Conservation (phyloP, 2,888 invertebrate species). For the Eupithecia exiguata region DNA sequence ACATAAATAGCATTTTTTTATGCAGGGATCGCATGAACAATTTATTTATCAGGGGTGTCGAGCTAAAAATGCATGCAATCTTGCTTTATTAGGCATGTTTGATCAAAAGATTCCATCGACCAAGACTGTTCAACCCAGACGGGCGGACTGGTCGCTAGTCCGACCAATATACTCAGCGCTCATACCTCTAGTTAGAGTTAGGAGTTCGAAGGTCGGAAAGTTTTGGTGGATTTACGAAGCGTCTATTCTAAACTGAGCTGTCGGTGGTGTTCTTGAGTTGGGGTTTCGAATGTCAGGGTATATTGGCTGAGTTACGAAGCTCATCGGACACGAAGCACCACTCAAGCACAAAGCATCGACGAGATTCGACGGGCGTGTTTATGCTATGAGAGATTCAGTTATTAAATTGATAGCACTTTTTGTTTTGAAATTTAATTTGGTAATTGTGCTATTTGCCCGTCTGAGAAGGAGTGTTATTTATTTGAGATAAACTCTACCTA, state of each 20-base stretch:
- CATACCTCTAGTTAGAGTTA: conserved; percentile 15
- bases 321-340: conserved; percentile 63
- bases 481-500: background rate
- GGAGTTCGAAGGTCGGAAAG: conserved; percentile 35
- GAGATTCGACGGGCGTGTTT: conserved; percentile 45
- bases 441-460: background rate
- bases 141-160: conserved; percentile 45
- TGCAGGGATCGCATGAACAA: background rate
- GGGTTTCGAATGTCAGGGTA: conserved; percentile 34
- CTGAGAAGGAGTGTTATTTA: background rate
- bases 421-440: background rate
- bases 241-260: conserved; percentile 32
- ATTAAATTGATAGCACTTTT: background rate
- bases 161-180: conserved; percentile 50
- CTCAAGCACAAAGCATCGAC: conserved; percentile 62
- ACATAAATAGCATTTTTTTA: background rate
- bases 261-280: background rate
- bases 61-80: conserved; percentile 28
- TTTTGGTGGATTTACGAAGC: conserved; percentile 49
- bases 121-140: conserved; percentile 60
- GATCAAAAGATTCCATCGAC: conserved; percentile 68
- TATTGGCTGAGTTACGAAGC: conserved; percentile 52
- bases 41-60: conserved; percentile 5
- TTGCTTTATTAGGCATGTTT: conserved; percentile 47
- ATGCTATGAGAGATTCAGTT: conserved; percentile 7